Evolutionary conservation across 2,113 vertebrate species (phyloP), one percentile per base, ranked within the genome.

Genomic region (Thinocorus orbignyianus): DNA sequence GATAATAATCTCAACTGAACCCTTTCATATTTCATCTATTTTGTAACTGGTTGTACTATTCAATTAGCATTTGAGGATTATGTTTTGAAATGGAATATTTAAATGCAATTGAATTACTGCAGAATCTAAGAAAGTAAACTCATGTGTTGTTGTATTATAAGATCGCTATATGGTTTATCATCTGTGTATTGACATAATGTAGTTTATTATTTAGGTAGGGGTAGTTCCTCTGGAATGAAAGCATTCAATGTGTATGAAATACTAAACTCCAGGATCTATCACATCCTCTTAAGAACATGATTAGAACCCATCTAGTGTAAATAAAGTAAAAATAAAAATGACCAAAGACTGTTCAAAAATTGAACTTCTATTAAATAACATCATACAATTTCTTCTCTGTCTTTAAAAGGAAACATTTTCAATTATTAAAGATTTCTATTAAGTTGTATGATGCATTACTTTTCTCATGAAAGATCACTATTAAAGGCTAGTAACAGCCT

Each of bases 1-100:
- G 37, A 76, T 52, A 62, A 39, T 44, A 90, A 90, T 83, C 46
- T 84, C 26, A 64, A 1, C 2, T 79, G 26, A 94, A 87, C 62
- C 39, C 2, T 4, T 83, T 95, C 60, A 33, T 44, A 70, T 87
- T 72, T 96, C 37, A 92, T 91, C 71, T 76, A 14, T 81, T 42
- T 79, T 86, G 39, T 91, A 76, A 49, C 24, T 62, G 64, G 7
- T 41, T 84, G 24, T 73, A 42, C 4, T 81, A 55, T 82, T 83
- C 93, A 95, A 96, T 95, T 91, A 86, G 31, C 31, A 58, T 26
- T 78, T 83, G 23, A 90, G 20, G 41, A 92, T 82, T 92, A 69
- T 30, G 78, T 88, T 93, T 94, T 48, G 55, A 78, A 88, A 92
- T 60, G 7, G 18, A 70, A n/a, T 55, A 52, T 84, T 78, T 92